Percentiles rank a stretch among this genome's conserved stretches.
These are phyloP conservation scores for Girardinus metallicus DNA, from an alignment of 2,797 vertebrate species.

Conservation along the genomic window DNA sequence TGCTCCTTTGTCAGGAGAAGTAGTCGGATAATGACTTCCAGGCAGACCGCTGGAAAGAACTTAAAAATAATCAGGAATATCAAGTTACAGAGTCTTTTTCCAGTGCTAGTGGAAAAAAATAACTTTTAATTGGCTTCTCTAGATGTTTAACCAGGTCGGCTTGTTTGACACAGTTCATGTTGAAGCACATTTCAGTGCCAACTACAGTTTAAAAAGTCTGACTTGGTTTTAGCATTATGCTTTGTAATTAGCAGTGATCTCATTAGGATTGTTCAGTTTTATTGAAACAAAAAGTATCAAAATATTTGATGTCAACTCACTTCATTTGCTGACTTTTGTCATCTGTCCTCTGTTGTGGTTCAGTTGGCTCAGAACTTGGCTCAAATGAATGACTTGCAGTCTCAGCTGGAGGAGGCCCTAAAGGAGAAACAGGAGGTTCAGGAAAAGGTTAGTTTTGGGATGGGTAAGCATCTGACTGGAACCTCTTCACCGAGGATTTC, in stretches of 20 bases:
- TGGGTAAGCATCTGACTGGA: neutral
- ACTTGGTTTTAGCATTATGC: neutral
- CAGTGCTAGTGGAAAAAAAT: no score
- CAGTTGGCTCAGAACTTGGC: conserved; percentile 93
- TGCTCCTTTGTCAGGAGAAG: conserved; percentile 51
- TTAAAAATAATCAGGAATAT: neutral
- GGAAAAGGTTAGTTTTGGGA: conserved; percentile 86
- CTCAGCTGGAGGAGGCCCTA: conserved; percentile 91
- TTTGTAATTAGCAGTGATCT: neutral
- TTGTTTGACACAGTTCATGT: no score
- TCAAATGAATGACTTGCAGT: conserved; percentile 95
- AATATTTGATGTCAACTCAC: neutral
- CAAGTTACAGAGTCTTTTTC: neutral
- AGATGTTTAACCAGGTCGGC: neutral
- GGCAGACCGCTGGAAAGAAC: neutral
- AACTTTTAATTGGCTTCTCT: no score
- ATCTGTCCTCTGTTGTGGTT: conserved; percentile 11
- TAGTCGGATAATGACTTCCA: neutral
- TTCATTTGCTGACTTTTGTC: neutral
- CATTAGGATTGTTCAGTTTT: neutral
- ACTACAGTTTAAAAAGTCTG: neutral
- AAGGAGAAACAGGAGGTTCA: conserved; percentile 96
- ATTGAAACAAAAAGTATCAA: neutral
- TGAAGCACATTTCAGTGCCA: neutral
- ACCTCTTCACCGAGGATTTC: neutral